A percentile compares a stretch with the other conserved stretches of the same genome.
Evolutionary conservation across 1,140 invertebrate genomes (phyloP).

Genomic region (Heliconius melpomene): DNA sequence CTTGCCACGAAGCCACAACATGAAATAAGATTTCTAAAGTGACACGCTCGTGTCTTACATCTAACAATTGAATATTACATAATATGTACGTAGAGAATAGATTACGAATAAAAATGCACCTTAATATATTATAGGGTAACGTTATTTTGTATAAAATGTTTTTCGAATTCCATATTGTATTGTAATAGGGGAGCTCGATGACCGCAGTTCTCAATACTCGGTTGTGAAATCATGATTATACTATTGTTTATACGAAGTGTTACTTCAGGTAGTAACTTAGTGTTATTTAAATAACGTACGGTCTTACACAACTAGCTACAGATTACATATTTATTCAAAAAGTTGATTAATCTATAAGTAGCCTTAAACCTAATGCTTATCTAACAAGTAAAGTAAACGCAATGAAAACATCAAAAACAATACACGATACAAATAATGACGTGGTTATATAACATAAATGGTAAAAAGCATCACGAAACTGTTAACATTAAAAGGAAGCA

Average conservation of each 20-base stretch:
- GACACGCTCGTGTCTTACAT: conserved; percentile 70
- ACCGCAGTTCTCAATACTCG: not conserved
- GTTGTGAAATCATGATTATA: not conserved
- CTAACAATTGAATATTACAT: conserved; percentile 57
- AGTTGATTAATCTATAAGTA: conserved; percentile 73
- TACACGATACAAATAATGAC: conserved; percentile 48
- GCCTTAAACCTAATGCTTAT: conserved; percentile 67
- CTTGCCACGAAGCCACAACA: conserved; percentile 74
- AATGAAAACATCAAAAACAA: conserved; percentile 63
- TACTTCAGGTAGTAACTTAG: conserved; percentile 10
- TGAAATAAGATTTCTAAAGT: conserved; percentile 71
- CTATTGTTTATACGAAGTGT: conserved; percentile 11
- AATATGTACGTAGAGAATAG: conserved; percentile 53
- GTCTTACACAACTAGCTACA: conserved; percentile 67
- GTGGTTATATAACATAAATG: conserved; percentile 71
- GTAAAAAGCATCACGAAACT: conserved; percentile 69
- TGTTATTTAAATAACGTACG: conserved; percentile 35
- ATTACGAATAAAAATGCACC: conserved; percentile 74
- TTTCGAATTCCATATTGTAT: conserved; percentile 58
- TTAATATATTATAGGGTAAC: conserved; percentile 67
- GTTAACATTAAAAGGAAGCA: conserved; percentile 76
- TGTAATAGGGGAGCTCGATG: conserved; percentile 31
- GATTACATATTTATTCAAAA: conserved; percentile 72
- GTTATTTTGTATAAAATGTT: conserved; percentile 56
- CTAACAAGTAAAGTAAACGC: conserved; percentile 69